Evolutionary conservation across 2,113 vertebrate genomes (phyloP), one percentile per base, ranked within the genome.

Genomic region (Tylochromis polylepis): DNA sequence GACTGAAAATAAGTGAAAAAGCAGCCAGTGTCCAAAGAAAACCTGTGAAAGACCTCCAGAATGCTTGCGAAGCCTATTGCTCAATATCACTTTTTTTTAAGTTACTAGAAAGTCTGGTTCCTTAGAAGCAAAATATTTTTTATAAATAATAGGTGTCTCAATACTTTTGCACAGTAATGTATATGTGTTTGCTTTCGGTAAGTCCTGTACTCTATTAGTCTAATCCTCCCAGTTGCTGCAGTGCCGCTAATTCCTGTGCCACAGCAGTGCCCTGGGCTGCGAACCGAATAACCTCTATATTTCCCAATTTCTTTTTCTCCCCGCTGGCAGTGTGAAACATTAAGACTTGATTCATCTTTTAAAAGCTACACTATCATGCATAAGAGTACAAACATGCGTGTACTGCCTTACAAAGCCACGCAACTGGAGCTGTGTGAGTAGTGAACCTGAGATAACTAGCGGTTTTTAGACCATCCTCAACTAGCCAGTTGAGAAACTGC

Each of bases 241-340:
- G 59, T 43, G 8, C 84, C 24, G 31, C 46, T 85, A 86, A 88
- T 86, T 88, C 89, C 79, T 29, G 29, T 78, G 51, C 84, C 59
- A 18, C 43, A 84, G 34, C 56, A 8, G 38, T 88, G 81, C 75
- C 88, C 88, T 49, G 49, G 8, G 8, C 57, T 14, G 53, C 89
- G 85, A 93, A 93, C 94, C 4, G 14, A 86, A 53, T 88, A 77
- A 90, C 91, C 92, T 89, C 79, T 6, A 20, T 62, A 6, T 82
- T n/a, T 20, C 70, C 46, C 58, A 36, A 20, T 43, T 36, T 49
- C 43, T 29, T 38, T 34, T 9, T 22, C 38, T 49, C 51, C 87
- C 90, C 0, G 59, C 83, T 91, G 88, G 57, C 58, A 9, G 57
- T 65, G 58, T 67, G 82, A 88, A 83, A 84, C 11, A 1, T 41